A percentile compares a stretch with the other conserved stretches of the same genome.
These are phyloP conservation scores for Aldrovandia affinis DNA, from an alignment of 2,797 vertebrate genomes.

Conservation along the genomic window DNA sequence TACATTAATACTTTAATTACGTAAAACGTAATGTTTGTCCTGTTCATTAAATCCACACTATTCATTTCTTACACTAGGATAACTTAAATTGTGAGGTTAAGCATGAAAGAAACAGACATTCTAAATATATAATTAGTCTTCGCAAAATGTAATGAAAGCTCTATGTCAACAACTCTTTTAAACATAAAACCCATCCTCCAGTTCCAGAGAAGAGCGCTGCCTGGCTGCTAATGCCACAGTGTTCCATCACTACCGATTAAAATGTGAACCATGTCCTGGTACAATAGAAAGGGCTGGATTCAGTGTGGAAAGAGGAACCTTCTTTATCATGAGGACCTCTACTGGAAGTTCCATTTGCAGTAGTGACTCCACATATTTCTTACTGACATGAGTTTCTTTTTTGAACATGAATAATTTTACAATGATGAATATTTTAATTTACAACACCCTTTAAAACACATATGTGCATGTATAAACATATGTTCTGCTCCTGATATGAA, in stretches of 20 bases:
- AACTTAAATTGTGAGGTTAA: slow-evolving; percentile 36
- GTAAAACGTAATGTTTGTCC: slow-evolving; percentile 49
- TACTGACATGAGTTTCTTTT: too few relatives aligned
- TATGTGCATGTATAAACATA: too few relatives aligned
- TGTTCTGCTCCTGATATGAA: too few relatives aligned
- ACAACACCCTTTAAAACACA: too few relatives aligned
- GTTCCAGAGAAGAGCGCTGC: slow-evolving; percentile 56
- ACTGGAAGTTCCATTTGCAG: slow-evolving; percentile 53
- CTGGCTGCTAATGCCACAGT: slow-evolving; percentile 58
- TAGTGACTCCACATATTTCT: neutral
- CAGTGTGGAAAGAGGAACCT: slow-evolving; percentile 23
- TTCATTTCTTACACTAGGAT: slow-evolving; percentile 44
- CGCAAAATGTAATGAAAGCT: slow-evolving; percentile 59
- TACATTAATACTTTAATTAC: slow-evolving; percentile 49
- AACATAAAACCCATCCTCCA: slow-evolving; percentile 65
- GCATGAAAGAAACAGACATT: slow-evolving; percentile 44
- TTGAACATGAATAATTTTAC: too few relatives aligned
- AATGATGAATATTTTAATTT: too few relatives aligned
- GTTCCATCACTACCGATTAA: slow-evolving; percentile 65
- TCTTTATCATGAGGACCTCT: slow-evolving; percentile 62
- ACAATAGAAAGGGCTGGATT: slow-evolving; percentile 41
- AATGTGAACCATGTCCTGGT: slow-evolving; percentile 50
- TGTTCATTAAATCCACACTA: slow-evolving; percentile 50
- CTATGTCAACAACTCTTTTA: slow-evolving; percentile 59
- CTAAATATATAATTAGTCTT: slow-evolving; percentile 29